phyloP scores from a whole-genome alignment of 2,797 vertebrate species.

The Tragopan temminckii region DNA sequence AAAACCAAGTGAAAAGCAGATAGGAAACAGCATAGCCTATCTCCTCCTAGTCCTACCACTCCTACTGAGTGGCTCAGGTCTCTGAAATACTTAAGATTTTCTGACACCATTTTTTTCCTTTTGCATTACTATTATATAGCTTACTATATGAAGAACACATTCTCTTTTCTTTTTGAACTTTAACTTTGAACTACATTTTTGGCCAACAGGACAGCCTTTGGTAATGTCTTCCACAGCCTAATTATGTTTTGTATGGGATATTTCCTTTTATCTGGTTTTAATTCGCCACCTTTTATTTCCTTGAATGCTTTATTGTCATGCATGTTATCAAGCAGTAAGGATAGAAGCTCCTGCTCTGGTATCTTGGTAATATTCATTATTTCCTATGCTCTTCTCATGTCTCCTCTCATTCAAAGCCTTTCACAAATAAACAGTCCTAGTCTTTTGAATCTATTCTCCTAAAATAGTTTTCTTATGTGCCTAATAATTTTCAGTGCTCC shows the following conservation, averaged over 20 bases:
- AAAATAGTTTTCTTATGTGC: not conserved
- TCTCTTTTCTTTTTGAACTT: slow-evolving; percentile 11
- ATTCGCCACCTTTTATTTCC: slow-evolving; percentile 33
- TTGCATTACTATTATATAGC: not conserved
- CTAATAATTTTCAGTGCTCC: slow-evolving; percentile 2
- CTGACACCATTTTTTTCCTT: not conserved
- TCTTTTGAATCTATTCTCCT: not conserved
- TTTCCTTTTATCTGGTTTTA: slow-evolving; percentile 12
- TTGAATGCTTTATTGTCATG: not conserved
- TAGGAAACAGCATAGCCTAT: not conserved
- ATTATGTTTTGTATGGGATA: not conserved
- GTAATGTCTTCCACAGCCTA: not conserved
- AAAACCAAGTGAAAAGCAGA: not conserved
- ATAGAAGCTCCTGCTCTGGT: not conserved
- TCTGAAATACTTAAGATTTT: not conserved
- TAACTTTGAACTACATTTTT: not conserved
- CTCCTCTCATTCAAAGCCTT: not conserved
- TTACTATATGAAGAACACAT: not conserved
- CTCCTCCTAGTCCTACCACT: not conserved
- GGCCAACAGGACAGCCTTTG: not conserved
- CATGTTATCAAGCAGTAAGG: not conserved
- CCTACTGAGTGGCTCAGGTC: not conserved
- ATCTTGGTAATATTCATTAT: not conserved
- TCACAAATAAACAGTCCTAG: slow-evolving; percentile 5
- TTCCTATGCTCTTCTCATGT: not conserved